phyloP scores from a whole-genome alignment of 2,797 vertebrate genomes.

The Mareca penelope region DNA sequence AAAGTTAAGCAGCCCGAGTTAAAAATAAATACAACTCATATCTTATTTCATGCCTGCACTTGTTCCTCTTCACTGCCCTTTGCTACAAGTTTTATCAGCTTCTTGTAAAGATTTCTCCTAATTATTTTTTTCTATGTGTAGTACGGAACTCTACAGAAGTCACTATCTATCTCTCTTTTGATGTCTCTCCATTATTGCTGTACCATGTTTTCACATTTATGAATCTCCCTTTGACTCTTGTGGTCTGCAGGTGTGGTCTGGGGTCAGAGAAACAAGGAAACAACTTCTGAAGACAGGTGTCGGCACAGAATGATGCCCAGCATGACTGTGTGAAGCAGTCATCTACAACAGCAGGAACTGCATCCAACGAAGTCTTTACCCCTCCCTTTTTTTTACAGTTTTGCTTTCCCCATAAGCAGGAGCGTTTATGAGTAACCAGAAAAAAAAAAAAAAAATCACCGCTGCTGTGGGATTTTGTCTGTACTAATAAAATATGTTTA shows the following conservation, averaged over 20 bases:
- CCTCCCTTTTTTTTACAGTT: background rate
- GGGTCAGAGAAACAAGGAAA: background rate
- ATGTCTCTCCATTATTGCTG: background rate
- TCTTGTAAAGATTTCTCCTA: background rate
- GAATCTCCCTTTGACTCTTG: background rate
- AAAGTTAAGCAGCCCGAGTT: background rate
- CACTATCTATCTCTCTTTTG: background rate
- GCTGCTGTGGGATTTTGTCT: background rate
- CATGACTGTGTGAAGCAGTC: background rate
- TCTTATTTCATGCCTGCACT: background rate
- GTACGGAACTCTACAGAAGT: no score
- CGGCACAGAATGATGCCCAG: background rate
- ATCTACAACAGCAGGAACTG: background rate
- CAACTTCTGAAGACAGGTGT: accelerated
- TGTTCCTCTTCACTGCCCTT: background rate
- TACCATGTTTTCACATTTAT: background rate
- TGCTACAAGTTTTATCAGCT: background rate
- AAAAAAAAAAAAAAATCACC: background rate
- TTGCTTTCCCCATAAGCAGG: background rate
- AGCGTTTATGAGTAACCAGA: background rate
- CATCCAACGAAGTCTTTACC: background rate
- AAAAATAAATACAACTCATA: background rate
- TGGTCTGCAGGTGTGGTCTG: background rate
- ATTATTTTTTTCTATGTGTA: background rate
- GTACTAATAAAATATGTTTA: background rate